Evolutionary conservation across 2,888 invertebrate genomes (phyloP).

Genomic region (Exocentrus adspersus): DNA sequence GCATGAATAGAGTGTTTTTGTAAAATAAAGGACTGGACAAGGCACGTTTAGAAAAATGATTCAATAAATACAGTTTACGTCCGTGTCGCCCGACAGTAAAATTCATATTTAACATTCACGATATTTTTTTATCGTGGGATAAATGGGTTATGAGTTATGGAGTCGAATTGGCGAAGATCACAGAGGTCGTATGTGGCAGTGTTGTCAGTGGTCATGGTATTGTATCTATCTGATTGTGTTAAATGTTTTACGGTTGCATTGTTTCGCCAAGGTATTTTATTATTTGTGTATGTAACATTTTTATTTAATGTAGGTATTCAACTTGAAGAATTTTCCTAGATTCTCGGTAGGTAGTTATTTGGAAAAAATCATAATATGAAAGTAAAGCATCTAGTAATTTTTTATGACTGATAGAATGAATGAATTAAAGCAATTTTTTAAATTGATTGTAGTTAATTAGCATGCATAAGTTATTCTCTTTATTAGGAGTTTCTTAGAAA

Average conservation of each 20-base stretch:
- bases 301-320: constrained; percentile 25
- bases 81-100: not conserved
- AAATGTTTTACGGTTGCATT: constrained; percentile 58
- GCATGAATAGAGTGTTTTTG: no score
- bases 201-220: constrained; percentile 57
- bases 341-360: no score
- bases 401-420: no score
- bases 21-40: no score
- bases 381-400: no score
- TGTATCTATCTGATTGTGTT: constrained; percentile 56
- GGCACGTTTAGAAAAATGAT: constrained; percentile 17
- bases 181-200: constrained; percentile 52
- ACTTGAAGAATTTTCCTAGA: no score
- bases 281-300: constrained; percentile 23
- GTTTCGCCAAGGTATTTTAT: constrained; percentile 49
- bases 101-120: constrained; percentile 30
- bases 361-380: no score
- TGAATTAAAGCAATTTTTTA: no score
- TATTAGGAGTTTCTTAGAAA: no score
- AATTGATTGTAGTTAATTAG: no score
- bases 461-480: no score
- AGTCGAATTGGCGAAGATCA: constrained; percentile 51
- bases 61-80: constrained; percentile 10
- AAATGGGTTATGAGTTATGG: constrained; percentile 49
- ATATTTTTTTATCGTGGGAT: constrained; percentile 41